Base-by-base conservation (phyloP, 2,888 invertebrate species). In the Tyria jacobaeae region DNA sequence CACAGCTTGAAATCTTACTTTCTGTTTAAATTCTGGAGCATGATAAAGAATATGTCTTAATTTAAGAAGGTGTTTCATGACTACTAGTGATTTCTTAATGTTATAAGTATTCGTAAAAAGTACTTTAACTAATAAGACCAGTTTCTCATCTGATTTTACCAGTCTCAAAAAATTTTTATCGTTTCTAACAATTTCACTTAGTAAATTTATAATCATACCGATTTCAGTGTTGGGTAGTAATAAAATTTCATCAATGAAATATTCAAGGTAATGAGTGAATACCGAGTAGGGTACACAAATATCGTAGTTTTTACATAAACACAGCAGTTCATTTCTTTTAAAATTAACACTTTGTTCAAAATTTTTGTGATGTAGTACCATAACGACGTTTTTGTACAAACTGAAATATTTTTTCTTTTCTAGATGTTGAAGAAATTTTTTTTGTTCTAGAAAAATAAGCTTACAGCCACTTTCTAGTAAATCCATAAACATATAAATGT, bases 311-410 rank as follows among this genome's bases (percentile, higher is more conserved):
- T 55, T 55, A 34, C 55, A 55, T 34, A 55, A 12, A 44, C 7
- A 14, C 17, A 55, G 12, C 15, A 44, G 44, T 44, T 55, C 55
- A 21, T 55, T 44, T 44, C 17, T 55, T 55, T 55, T 55, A 2
- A 55, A 55, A 12, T 7, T 21, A 1, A 44, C 21, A 34, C 44
- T 31, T 6, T 21, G 31, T 15, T 44, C 4, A 6, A 34, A 55
- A 44, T 31, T 21, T 12, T 15, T 44, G n/a, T 55, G 44, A 15
- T 44, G 21, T 21, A 44, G 14, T 41, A 9, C 2, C 21, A 15
- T 15, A 44, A 34, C 9, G 3, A 17, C 27, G 14, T 17, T 31
- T 21, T 17, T 5, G 3, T 14, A 15, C n/a, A 27, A 17, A 39
- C n/a, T 6, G 3, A n/a, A n/a, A 10, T 53, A 27, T 27, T 12